These are phyloP conservation scores for Parazoanthus atlanticus DNA, from an alignment of 92 coral and sea anemone genomes.

Conservation along the genomic window DNA sequence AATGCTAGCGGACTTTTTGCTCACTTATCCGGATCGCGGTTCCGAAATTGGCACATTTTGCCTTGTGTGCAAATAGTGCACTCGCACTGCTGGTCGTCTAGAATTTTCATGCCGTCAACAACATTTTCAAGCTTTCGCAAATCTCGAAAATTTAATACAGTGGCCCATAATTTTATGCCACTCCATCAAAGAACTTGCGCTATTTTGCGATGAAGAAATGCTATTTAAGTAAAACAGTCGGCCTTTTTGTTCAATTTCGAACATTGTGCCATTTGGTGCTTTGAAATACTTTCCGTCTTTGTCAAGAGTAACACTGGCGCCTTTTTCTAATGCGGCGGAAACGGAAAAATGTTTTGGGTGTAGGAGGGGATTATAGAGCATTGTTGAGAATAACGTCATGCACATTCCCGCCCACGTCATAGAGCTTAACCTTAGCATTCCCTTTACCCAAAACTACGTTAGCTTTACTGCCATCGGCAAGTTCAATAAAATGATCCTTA, in stretches of 20 bases:
- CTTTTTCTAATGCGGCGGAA: conserved; percentile 34
- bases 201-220: conserved; percentile 32
- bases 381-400: conserved; percentile 24
- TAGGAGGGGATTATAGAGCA: conserved; percentile 38
- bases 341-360: conserved; percentile 42
- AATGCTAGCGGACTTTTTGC: conserved; percentile 19
- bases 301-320: conserved; percentile 23
- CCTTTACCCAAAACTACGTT: conserved; percentile 39
- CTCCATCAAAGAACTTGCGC: conserved; percentile 27
- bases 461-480: conserved; percentile 44
- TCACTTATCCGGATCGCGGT: conserved; percentile 1
- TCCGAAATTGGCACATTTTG: conserved; percentile 38
- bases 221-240: conserved; percentile 43
- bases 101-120: conserved; percentile 26
- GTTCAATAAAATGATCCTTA: conserved; percentile 36
- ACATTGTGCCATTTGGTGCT: conserved; percentile 34
- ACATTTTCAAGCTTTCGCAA: conserved; percentile 4
- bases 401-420: conserved; percentile 33
- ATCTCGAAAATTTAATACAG: conserved; percentile 29
- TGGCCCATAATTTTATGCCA: conserved; percentile 47
- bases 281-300: conserved; percentile 11
- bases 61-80: conserved; percentile 13
- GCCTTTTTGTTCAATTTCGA: conserved; percentile 34
- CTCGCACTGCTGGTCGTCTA: not conserved
- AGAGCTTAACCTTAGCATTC: conserved; percentile 36